phyloP scores from a whole-genome alignment of 2,888 invertebrate species.

The Heliothis peltigera region DNA sequence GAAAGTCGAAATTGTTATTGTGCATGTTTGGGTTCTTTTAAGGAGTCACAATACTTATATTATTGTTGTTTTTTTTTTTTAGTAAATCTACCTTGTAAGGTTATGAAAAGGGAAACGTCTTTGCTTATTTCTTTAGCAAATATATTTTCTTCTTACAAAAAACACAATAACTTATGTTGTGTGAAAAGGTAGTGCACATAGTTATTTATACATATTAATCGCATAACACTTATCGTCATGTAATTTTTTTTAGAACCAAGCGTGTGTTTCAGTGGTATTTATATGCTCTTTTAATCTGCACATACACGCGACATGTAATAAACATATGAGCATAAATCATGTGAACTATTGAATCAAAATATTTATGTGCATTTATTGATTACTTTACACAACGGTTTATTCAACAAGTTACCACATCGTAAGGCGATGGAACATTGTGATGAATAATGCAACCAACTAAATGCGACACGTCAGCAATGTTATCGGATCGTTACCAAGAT shows the following conservation, averaged over 20 bases:
- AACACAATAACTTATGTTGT: not conserved
- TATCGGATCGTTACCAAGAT: slow-evolving; percentile 19
- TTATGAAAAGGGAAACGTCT: not conserved
- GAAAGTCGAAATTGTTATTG: slow-evolving; percentile 18
- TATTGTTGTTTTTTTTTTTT: too few relatives aligned
- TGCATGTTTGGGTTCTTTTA: slow-evolving; percentile 6
- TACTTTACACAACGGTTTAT: not conserved
- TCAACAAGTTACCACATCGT: not conserved
- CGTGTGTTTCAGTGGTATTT: not conserved
- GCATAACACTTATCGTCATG: not conserved
- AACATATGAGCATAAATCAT: not conserved
- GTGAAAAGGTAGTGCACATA: not conserved
- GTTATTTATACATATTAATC: too few relatives aligned
- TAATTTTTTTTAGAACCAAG: not conserved
- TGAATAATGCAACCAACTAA: not conserved
- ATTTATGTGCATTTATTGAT: not conserved
- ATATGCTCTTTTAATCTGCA: not conserved
- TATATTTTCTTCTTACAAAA: not conserved
- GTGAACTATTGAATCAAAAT: not conserved
- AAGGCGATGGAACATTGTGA: not conserved
- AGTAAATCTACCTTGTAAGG: not conserved
- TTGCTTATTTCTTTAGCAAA: not conserved
- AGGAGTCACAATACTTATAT: not conserved
- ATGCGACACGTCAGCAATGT: slow-evolving; percentile 12
- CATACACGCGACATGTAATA: not conserved